Base-by-base conservation (phyloP, 2,113 vertebrate species). In the Ophthalmolycus amberensis region DNA sequence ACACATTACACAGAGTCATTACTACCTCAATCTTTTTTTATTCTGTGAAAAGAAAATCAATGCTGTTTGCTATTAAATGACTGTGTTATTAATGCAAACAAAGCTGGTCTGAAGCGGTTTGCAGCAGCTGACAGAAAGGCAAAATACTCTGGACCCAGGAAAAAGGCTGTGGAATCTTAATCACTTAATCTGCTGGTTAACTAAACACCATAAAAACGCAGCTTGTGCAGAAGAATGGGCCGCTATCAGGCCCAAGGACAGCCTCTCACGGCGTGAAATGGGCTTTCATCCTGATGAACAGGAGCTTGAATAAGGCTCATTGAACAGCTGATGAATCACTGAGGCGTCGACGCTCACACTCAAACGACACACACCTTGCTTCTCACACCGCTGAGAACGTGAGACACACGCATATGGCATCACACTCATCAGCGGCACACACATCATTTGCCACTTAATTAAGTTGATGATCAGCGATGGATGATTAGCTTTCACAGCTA, bases 171-270 rank as follows among this genome's bases (percentile, higher is more conserved):
- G 87, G 88, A 92, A 93, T 91, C 87, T 90, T 92, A 90, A 93
- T 88, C 89, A 71, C 87, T 90, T 88, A 91, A 93, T 91, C 91
- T 89, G 71, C 65, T 75, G 73, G 81, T 86, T 83, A 86, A 84
- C 83, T 71, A 85, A 89, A 91, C 82, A 77, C 56, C 65, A 80
- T 73, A 82, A 71, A 77, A 84, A 69, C 65, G 11, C 86, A 71
- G 78, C 50, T 67, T 77, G 74, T 52, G 80, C 66, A 59, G 22
- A 73, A 67, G 72, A 67, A 71, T 54, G 52, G 42, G 60, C 44
- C 20, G n/a, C 79, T 14, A 85, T 59, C 75, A 59, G 70, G 56
- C 66, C 79, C 60, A 29, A 62, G 44, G 66, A 77, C 50, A n/a
- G 66, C 82, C 27, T 29, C 25, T 25, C 9, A 1, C 5, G 27